A percentile compares a stretch with the other conserved stretches of the same genome.
These are phyloP conservation scores for Semicossyphus pulcher DNA, from an alignment of 2,113 vertebrate genomes.

Conservation along the genomic window DNA sequence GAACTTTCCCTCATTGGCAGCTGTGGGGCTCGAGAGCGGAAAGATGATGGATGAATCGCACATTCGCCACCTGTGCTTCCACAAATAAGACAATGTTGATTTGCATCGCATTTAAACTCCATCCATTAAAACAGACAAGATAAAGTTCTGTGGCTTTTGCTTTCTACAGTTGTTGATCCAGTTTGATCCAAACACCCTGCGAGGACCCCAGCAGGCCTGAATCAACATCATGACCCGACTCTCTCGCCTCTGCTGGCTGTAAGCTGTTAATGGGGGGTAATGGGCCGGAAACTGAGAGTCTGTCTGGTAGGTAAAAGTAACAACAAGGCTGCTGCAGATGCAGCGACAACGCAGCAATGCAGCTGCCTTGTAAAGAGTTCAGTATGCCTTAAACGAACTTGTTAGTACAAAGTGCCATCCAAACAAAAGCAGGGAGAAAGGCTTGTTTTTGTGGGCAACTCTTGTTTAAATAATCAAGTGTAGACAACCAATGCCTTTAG, in stretches of 20 bases:
- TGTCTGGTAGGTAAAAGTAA: constrained; percentile 51
- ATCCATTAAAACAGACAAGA: constrained; percentile 35
- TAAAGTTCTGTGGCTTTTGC: not conserved
- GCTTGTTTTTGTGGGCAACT: no score
- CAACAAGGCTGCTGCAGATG: constrained; percentile 40
- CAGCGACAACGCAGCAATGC: constrained; percentile 17
- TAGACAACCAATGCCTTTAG: no score
- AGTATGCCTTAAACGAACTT: not conserved
- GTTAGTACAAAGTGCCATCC: not conserved
- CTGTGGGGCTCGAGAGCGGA: constrained; percentile 12
- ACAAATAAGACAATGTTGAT: constrained; percentile 41
- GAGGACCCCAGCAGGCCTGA: constrained; percentile 21
- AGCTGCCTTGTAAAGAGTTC: not conserved
- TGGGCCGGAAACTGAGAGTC: constrained; percentile 66
- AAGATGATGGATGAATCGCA: constrained; percentile 59
- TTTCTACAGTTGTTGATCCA: constrained; percentile 8
- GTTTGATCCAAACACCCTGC: constrained; percentile 4
- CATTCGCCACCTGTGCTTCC: constrained; percentile 61
- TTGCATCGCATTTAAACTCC: constrained; percentile 49
- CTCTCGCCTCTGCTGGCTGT: constrained; percentile 8
- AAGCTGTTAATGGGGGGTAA: constrained; percentile 65
- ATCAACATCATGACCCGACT: constrained; percentile 22
- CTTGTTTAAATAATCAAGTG: no score
- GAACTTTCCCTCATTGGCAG: constrained; percentile 26
- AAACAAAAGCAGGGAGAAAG: no score